A percentile compares a stretch with the other conserved stretches of the same genome.
These are phyloP conservation scores for Notarius quadriscutis DNA, from an alignment of 2,113 vertebrate species.

Conservation along the genomic window DNA sequence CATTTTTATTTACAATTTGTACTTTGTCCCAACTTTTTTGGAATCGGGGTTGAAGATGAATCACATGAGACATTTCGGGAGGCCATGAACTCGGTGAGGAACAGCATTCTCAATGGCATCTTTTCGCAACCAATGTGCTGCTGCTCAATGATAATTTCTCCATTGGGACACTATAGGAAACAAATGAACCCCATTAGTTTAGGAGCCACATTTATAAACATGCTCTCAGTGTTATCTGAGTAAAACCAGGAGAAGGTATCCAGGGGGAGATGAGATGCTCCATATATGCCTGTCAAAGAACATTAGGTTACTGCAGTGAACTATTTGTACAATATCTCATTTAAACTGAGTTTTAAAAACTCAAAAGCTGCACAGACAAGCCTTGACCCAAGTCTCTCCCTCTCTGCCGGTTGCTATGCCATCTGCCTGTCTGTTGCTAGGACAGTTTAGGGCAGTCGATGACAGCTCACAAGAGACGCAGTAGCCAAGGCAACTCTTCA, in stretches of 20 bases:
- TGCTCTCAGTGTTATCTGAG: neutral
- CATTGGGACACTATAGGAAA: slow-evolving; percentile 1
- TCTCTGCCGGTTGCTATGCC: slow-evolving; percentile 33
- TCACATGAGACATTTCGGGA: neutral
- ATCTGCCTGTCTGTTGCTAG: slow-evolving; percentile 43
- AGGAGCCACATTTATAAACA: neutral
- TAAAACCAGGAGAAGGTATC: neutral
- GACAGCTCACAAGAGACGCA: slow-evolving; percentile 26
- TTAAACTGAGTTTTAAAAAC: neutral
- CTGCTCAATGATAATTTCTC: neutral
- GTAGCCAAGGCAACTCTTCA: slow-evolving; percentile 44
- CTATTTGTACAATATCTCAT: neutral
- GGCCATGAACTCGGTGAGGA: neutral
- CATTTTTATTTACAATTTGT: too few relatives aligned
- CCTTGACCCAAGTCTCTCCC: slow-evolving; percentile 6
- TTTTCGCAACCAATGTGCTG: neutral
- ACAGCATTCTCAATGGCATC: neutral
- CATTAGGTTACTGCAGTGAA: neutral
- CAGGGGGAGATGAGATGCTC: neutral
- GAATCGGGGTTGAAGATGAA: neutral
- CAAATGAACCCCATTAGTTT: neutral
- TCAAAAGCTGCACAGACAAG: neutral
- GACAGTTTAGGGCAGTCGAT: slow-evolving; percentile 17
- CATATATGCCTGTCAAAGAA: neutral
- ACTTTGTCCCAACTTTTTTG: too few relatives aligned